Conservation (phyloP, 1,140 invertebrate species). For the Harlomillsia oculata region DNA sequence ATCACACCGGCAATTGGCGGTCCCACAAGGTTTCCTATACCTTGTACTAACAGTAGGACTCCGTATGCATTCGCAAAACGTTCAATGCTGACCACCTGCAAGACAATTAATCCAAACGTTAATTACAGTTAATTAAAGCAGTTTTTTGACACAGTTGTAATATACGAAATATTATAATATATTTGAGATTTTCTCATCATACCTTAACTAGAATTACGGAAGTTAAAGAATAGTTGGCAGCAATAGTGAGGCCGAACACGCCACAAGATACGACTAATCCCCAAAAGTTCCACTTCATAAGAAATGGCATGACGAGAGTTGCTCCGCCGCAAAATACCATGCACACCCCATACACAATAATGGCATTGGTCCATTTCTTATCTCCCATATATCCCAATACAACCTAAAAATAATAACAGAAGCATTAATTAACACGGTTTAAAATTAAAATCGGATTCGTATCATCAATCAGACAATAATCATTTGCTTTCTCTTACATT, state of each 20-base stretch:
- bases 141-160: too few species aligned
- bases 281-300: conserved; percentile 49
- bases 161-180: too few species aligned
- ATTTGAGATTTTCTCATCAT: conserved; percentile 42
- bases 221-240: conserved; percentile 75
- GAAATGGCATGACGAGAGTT: conserved; percentile 59
- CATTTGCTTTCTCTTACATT: conserved; percentile 51
- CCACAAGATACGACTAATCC: conserved; percentile 54
- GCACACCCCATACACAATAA: conserved; percentile 64
- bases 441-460: conserved; percentile 38
- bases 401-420: conserved; percentile 51
- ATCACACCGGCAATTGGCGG: conserved; percentile 61
- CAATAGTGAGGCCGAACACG: conserved; percentile 72
- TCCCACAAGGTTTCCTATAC: conserved; percentile 70
- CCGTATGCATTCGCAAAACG: conserved; percentile 84
- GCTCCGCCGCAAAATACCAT: conserved; percentile 65
- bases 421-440: conserved; percentile 58
- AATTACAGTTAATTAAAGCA: too few species aligned
- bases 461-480: background rate
- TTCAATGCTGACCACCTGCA: conserved; percentile 50
- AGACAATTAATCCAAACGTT: background rate
- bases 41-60: conserved; percentile 68
- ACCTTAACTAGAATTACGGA: conserved; percentile 76
- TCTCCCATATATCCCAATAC: conserved; percentile 79
- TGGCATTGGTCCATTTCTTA: conserved; percentile 60